Base-by-base conservation (phyloP, 2,113 vertebrate species). In the Holacanthus passer region DNA sequence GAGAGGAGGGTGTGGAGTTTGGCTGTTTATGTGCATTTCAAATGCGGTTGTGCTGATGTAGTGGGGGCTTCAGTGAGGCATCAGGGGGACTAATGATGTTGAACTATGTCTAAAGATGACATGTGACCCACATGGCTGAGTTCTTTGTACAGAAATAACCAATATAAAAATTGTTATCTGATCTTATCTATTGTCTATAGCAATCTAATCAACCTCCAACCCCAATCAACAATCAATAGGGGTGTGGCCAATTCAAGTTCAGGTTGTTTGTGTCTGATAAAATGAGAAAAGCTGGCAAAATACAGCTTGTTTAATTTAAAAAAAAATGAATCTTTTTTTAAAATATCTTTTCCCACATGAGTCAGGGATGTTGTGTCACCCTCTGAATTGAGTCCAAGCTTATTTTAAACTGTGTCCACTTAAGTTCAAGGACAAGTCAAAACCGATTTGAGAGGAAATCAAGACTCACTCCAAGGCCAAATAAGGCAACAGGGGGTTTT, bases 1-100 rank as follows among this genome's bases (percentile, higher is more conserved):
- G 80, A 77, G 75, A 63, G 65, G 86, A 70, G 87, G 85, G 85
- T 58, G 83, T 89, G 74, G 75, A 80, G 58, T 60, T 64, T 39
- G 66, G 69, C 19, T 74, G 75, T 81, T 77, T 47, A 81, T 59
- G 39, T 80, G 60, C 24, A 63, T 72, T 64, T 87, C 16, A 66
- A 62, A 80, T 67, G 56, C 62, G 64, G 62, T 16, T 48, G 41
- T 58, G 63, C 63, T 41, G 79, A 85, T 48, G 24, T 43, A 66
- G 52, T 10, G 20, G 37, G 24, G n/a, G 68, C 52, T 85, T 76
- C 48, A 35, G 56, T n/a, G 20, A 76, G 60, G 73, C 76, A 65
- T 81, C 20, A 9, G 20, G 48, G 52, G 50, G 70, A 65, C 69
- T 24, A 58, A 73, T 17, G 70, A 48, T 73, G 62, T 77, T 68